Conservation (phyloP, 2,888 invertebrate species). For the Epiblema foenella region DNA sequence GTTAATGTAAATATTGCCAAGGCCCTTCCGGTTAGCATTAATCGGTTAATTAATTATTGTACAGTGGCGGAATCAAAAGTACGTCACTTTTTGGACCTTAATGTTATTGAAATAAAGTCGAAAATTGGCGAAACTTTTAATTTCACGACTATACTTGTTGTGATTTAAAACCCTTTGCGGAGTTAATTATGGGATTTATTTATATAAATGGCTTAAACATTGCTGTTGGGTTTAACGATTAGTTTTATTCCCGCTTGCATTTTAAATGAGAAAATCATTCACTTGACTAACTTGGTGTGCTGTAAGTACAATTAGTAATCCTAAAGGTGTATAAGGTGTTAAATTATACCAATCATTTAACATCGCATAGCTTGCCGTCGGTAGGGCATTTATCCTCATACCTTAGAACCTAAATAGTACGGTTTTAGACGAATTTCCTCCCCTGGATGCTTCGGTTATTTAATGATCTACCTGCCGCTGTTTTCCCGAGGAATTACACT, state of each 20-base stretch:
- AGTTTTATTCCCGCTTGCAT: constrained; percentile 14
- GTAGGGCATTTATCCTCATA: too few species aligned
- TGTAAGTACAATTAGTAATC: background rate
- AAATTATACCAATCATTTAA: too few species aligned
- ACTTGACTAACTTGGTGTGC: background rate
- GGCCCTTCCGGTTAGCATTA: background rate
- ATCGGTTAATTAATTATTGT: constrained; percentile 22
- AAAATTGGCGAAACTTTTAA: too few species aligned
- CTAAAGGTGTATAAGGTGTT: too few species aligned
- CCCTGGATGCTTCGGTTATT: too few species aligned
- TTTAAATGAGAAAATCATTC: background rate
- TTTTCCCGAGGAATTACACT: too few species aligned
- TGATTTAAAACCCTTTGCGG: constrained; percentile 21
- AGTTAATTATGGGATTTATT: constrained; percentile 24
- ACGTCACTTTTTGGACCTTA: too few species aligned
- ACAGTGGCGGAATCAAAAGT: background rate
- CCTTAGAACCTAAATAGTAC: too few species aligned
- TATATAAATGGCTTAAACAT: constrained; percentile 20
- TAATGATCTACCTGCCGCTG: too few species aligned
- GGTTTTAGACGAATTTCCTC: too few species aligned
- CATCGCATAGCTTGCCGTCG: too few species aligned
- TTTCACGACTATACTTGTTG: background rate
- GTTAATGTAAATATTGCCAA: background rate
- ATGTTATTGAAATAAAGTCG: too few species aligned
- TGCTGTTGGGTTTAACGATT: constrained; percentile 7